Conservation (phyloP, 1,140 invertebrate species). For the Drosophila busckii region DNA sequence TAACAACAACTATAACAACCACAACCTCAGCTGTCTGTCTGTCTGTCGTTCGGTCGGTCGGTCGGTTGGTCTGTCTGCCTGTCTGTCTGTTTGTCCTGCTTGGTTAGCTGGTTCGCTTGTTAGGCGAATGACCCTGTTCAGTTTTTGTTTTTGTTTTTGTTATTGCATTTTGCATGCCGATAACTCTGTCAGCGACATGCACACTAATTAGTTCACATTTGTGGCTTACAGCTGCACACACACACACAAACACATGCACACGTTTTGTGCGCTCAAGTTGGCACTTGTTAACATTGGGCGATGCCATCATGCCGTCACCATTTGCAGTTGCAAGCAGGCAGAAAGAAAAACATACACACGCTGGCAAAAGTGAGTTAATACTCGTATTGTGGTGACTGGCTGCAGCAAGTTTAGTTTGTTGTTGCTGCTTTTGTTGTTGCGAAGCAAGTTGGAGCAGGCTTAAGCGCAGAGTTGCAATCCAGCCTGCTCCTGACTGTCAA, state of each 20-base stretch:
- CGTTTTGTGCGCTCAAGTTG: conserved; percentile 55
- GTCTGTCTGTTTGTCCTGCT: neutral
- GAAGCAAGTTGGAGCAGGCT: no score
- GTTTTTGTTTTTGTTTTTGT: conserved; percentile 8
- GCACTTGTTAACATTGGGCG: conserved; percentile 54
- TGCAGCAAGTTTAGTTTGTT: conserved; percentile 51
- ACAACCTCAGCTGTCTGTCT: no score
- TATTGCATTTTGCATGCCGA: conserved; percentile 37
- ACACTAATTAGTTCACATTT: conserved; percentile 68
- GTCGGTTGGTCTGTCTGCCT: neutral
- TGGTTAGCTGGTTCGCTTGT: neutral
- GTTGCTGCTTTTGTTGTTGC: conserved; percentile 15
- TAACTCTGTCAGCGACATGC: conserved; percentile 68
- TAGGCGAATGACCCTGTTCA: conserved; percentile 60
- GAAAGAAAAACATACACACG: conserved; percentile 22
- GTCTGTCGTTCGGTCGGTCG: neutral
- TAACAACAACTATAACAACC: neutral
- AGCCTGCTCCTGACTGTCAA: conserved; percentile 68
- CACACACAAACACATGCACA: conserved; percentile 24
- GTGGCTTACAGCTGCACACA: conserved; percentile 40
- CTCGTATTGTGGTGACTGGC: conserved; percentile 26
- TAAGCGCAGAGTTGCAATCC: no score
- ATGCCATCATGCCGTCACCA: conserved; percentile 9
- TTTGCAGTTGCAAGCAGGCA: neutral
- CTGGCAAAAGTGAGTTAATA: conserved; percentile 72